phyloP scores from a whole-genome alignment of 2,888 invertebrate genomes.

The Trimorus sp. region DNA sequence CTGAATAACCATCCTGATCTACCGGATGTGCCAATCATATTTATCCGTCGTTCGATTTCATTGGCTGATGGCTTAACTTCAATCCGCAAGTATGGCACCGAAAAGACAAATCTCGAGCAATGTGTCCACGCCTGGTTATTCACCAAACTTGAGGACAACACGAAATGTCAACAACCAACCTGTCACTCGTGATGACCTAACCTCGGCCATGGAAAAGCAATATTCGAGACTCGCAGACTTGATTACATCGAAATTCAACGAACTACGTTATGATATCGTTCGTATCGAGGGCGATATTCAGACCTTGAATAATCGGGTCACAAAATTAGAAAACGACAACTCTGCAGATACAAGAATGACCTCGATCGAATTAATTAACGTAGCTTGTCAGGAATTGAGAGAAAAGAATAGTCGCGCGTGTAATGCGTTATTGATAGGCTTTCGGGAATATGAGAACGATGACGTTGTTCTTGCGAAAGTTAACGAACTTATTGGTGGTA shows the following conservation, averaged over 20 bases:
- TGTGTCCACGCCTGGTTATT: no score
- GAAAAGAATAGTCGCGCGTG: slow-evolving; percentile 5
- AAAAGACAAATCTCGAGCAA: no score
- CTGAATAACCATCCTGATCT: no score
- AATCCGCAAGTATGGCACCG: no score
- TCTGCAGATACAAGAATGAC: background rate
- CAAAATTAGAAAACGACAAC: background rate
- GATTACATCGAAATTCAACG: background rate
- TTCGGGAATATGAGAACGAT: background rate
- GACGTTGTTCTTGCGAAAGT: background rate
- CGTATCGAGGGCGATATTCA: background rate
- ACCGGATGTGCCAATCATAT: no score
- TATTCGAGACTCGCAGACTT: background rate
- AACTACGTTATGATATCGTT: background rate
- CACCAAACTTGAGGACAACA: no score
- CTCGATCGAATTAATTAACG: background rate
- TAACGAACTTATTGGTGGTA: background rate
- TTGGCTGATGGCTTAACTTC: no score
- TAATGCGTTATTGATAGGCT: slow-evolving; percentile 2
- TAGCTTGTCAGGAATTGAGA: background rate
- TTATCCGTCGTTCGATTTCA: no score
- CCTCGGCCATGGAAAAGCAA: background rate
- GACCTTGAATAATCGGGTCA: background rate
- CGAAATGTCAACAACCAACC: background rate
- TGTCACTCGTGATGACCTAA: background rate